A percentile compares a stretch with the other conserved stretches of the same genome.
These are phyloP conservation scores for Garrulus glandarius DNA, from an alignment of 2,797 vertebrate genomes.

Conservation along the genomic window DNA sequence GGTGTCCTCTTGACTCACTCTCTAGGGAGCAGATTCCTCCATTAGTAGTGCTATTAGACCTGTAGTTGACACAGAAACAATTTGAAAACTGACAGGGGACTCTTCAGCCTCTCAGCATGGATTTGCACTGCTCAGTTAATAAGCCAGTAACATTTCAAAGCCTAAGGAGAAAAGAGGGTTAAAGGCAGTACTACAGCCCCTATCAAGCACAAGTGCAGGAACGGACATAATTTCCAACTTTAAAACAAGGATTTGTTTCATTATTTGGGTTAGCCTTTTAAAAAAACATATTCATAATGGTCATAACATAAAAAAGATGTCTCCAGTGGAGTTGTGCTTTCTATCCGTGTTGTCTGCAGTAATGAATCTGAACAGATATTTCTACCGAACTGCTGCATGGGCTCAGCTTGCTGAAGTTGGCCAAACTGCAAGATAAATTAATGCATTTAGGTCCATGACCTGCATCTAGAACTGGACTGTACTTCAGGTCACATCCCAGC, in stretches of 20 bases:
- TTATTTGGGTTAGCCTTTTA: background rate
- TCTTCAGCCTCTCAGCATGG: background rate
- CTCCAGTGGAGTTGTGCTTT: background rate
- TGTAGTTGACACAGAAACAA: background rate
- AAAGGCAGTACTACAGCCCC: background rate
- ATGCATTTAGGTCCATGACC: background rate
- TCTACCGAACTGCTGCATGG: background rate
- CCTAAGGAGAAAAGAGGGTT: background rate
- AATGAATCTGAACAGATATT: background rate
- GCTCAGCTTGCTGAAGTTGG: background rate
- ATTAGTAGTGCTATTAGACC: background rate
- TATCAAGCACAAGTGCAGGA: background rate
- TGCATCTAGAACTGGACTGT: background rate
- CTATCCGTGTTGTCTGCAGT: background rate
- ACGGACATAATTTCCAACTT: fast-evolving
- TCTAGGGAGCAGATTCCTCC: background rate
- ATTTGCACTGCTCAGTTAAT: background rate
- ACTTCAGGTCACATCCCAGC: background rate
- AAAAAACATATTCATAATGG: background rate
- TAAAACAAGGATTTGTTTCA: background rate
- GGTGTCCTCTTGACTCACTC: background rate
- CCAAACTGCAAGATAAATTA: background rate
- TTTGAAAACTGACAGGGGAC: background rate
- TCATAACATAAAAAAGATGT: background rate
- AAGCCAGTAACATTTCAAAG: background rate